A percentile compares a stretch with the other conserved stretches of the same genome.
phyloP scores from a whole-genome alignment of 2,888 invertebrate species.

The Pandemis corylana region DNA sequence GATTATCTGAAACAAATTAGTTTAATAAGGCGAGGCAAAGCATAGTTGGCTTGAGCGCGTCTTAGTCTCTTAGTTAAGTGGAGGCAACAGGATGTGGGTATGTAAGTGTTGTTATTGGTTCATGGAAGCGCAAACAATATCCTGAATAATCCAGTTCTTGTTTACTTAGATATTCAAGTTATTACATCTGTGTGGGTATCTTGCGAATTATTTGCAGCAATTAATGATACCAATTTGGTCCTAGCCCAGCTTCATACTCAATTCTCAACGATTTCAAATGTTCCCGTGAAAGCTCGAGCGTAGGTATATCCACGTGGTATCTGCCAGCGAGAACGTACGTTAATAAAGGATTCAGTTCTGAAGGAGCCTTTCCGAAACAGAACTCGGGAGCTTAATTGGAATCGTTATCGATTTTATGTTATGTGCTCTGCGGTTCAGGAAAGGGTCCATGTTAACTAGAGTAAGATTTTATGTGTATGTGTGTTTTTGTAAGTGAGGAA shows the following conservation, averaged over 20 bases:
- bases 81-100: no score
- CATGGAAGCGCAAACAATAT: no score
- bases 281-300: background rate
- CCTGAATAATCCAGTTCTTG: no score
- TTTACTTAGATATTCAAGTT: no score
- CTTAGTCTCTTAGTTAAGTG: no score
- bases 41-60: no score
- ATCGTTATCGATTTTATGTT: conserved; percentile 6
- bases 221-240: background rate
- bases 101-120: no score
- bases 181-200: no score
- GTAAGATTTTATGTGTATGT: background rate
- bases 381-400: conserved; percentile 9
- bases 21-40: no score
- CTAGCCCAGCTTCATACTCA: background rate
- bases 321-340: background rate
- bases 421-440: conserved; percentile 7
- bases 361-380: conserved; percentile 10
- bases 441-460: background rate
- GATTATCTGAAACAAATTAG: background rate
- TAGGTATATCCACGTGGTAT: background rate
- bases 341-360: conserved; percentile 10
- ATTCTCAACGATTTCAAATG: background rate
- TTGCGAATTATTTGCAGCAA: no score
- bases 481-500: background rate